Percentiles rank a stretch among this genome's conserved stretches.
phyloP scores from a whole-genome alignment of 2,113 vertebrate genomes.

The Lutjanus erythropterus region DNA sequence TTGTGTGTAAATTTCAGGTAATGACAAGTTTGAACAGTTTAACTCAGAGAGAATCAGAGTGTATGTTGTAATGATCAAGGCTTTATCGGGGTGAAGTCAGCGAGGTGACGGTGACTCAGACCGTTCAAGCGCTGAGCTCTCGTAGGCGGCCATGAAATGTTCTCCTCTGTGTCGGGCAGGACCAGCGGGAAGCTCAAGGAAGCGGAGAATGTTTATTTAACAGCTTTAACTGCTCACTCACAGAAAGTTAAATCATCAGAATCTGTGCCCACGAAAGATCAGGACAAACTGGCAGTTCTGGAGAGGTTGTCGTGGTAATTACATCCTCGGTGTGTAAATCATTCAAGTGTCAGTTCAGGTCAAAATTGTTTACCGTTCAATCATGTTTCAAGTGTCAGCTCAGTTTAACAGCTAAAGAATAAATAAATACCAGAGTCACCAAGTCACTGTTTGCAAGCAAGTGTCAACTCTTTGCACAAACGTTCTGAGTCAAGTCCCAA shows the following conservation, averaged over 20 bases:
- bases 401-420: not conserved
- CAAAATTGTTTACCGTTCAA: not conserved
- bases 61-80: constrained; percentile 7
- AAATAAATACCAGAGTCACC: not conserved
- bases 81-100: not conserved
- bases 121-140: not conserved
- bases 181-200: not conserved
- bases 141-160: not conserved
- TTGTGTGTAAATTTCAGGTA: constrained; percentile 1
- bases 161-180: not conserved
- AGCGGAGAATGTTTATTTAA: not conserved
- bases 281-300: not conserved
- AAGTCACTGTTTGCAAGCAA: too few species aligned
- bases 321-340: constrained; percentile 7
- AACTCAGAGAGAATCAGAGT: not conserved
- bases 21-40: constrained; percentile 27
- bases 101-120: constrained; percentile 5
- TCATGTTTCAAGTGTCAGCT: not conserved
- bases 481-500: too few species aligned
- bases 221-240: not conserved
- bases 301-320: constrained; percentile 7
- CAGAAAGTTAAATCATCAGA: constrained; percentile 3
- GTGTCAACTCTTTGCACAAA: too few species aligned
- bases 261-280: not conserved
- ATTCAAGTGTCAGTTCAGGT: not conserved